Evolutionary conservation across 37 sponge, comb jelly and placozoan genomes (phyloP), one percentile per base, ranked within the genome.

Genomic region (Theonella swinhoei): DNA sequence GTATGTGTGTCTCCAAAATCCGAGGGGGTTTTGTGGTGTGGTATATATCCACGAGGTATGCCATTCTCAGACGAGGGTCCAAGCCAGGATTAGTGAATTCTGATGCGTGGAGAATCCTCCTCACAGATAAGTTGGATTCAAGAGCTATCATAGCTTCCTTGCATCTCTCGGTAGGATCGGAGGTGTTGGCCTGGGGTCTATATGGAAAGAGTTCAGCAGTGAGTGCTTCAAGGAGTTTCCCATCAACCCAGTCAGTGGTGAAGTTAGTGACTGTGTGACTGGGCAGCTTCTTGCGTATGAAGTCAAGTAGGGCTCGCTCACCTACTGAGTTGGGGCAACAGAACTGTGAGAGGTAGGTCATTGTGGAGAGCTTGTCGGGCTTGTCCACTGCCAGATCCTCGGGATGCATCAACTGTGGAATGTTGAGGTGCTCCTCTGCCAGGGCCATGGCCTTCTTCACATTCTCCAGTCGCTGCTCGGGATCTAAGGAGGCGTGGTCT

Each of bases 301-400:
- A 92, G 22, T 83, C 59, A 32, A 92, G 88, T 2, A 95, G 75
- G 8, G 42, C 30, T 42, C 71, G 69, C 69, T 79, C 63, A 4
- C 95, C 95, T 0, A 72, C 76, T 0, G 96, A 86, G 34, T 67
- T 80, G 2, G 81, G 68, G 66, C 71, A 63, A 72, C 87, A 86
- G 83, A 89, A 95, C 80, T 89, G 89, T 24, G 90, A 85, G 37
- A 95, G 76, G 74, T 95, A 95, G 26, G 92, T 88, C 83, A 92
- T 83, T 29, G 86, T 67, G 20, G 81, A 88, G 25, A 79, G 78
- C 69, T 95, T 93, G 47, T 95, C 96, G 9, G 93, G 87, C 33
- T 87, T 86, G 31, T 42, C 59, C 2, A 83, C 66, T 39, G 70
- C 47, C 41, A 92, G 26, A 31, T 88, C 71, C 33, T 88, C 85